Evolutionary conservation across 2,797 vertebrate genomes (phyloP).

Genomic region (Coilia nasus): DNA sequence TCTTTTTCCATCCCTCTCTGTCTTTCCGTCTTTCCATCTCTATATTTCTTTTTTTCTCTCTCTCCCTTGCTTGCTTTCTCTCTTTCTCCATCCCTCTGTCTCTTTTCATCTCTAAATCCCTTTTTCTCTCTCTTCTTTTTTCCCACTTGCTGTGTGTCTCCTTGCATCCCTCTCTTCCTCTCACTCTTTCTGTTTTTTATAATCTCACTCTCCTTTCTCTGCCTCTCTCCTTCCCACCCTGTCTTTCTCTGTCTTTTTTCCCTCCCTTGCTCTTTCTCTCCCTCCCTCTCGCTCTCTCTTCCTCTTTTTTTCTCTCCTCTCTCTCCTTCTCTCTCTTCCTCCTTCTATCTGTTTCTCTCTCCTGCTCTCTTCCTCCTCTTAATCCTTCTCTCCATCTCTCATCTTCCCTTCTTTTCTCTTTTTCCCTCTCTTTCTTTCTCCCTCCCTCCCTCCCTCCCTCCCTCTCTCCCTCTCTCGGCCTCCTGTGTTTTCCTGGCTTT

Average conservation of each 20-base stretch:
- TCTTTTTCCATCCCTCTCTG: no score
- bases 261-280: neutral
- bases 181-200: no score
- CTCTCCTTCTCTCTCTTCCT: neutral
- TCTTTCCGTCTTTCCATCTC: no score
- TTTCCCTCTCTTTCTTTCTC: neutral
- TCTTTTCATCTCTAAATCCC: no score
- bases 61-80: no score
- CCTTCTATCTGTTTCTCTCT: neutral
- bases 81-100: no score
- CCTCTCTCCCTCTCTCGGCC: neutral
- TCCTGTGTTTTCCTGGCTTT: conserved; percentile 37
- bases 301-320: conserved; percentile 28
- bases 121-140: no score
- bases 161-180: no score
- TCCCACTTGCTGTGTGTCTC: no score
- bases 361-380: neutral
- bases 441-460: neutral
- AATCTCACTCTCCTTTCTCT: no score
- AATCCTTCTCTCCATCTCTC: neutral
- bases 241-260: neutral
- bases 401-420: neutral
- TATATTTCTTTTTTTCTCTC: no score
- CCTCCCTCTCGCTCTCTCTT: neutral
- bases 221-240: no score